Conservation (phyloP, 1,140 invertebrate genomes). For the Drosophila tropicalis region DNA sequence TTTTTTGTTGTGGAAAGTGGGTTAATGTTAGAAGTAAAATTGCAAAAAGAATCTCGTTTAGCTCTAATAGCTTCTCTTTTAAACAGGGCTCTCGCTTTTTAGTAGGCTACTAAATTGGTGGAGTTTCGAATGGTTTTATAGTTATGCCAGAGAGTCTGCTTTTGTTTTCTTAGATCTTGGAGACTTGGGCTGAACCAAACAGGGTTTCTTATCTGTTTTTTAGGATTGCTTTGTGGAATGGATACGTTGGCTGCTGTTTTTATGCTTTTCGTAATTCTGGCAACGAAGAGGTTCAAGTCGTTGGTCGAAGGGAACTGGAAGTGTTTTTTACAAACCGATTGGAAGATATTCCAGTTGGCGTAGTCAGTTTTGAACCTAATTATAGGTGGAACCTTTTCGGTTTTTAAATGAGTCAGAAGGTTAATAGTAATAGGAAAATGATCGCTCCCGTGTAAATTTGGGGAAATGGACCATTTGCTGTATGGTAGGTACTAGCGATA, state of each 20-base stretch:
- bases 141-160: slow-evolving; percentile 6
- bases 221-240: not conserved
- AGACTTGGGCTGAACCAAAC: slow-evolving; percentile 1
- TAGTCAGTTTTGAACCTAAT: slow-evolving; percentile 5
- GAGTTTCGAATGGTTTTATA: not conserved
- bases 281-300: slow-evolving; percentile 27
- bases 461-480: slow-evolving; percentile 18
- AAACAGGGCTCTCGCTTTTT: slow-evolving; percentile 5
- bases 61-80: slow-evolving; percentile 6
- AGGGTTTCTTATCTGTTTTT: slow-evolving; percentile 7
- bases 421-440: no score
- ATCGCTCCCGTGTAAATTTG: no score
- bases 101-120: not conserved
- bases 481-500: slow-evolving; percentile 29
- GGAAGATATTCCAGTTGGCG: slow-evolving; percentile 11
- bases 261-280: slow-evolving; percentile 27
- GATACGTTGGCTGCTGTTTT: slow-evolving; percentile 14
- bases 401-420: no score
- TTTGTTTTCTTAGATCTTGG: slow-evolving; percentile 7
- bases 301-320: slow-evolving; percentile 13
- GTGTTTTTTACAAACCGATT: not conserved
- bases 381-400: not conserved
- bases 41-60: slow-evolving; percentile 2
- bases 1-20: no score
- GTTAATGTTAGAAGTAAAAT: no score